phyloP scores from a whole-genome alignment of 2,888 invertebrate species.

The Psylliodes chrysocephalus region DNA sequence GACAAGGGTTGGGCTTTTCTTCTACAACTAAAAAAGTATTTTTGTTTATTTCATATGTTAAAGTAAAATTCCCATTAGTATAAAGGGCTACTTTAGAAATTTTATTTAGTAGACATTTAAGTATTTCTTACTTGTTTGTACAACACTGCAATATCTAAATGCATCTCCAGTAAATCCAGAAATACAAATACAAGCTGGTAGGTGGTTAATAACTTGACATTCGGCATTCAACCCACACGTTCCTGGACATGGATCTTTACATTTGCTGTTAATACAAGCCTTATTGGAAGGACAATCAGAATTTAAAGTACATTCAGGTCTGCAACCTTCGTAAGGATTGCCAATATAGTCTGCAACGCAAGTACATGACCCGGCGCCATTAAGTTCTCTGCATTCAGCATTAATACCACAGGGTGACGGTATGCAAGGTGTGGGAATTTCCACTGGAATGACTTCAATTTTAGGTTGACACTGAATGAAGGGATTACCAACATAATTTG shows the following conservation, averaged over 20 bases:
- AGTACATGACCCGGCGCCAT: constrained; percentile 70
- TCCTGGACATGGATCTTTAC: constrained; percentile 74
- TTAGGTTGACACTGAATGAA: constrained; percentile 67
- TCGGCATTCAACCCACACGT: constrained; percentile 80
- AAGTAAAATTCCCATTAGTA: not conserved
- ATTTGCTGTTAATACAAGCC: constrained; percentile 73
- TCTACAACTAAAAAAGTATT: constrained; percentile 36
- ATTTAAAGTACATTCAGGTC: constrained; percentile 73
- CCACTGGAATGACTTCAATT: constrained; percentile 42
- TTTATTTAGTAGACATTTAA: constrained; percentile 4
- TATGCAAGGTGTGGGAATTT: constrained; percentile 67
- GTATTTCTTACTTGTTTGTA: constrained; percentile 47
- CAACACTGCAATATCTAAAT: constrained; percentile 70
- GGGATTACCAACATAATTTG: constrained; percentile 73
- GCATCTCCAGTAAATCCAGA: constrained; percentile 78
- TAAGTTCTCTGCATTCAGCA: constrained; percentile 71
- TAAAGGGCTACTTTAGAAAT: too few relatives aligned
- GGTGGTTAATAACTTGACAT: constrained; percentile 80
- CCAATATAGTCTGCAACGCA: constrained; percentile 71
- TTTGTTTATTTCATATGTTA: too few relatives aligned
- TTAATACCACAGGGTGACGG: constrained; percentile 80
- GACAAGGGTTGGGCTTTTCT: constrained; percentile 71
- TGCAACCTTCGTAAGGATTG: constrained; percentile 71
- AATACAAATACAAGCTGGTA: constrained; percentile 79
- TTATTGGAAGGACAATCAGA: constrained; percentile 74